A percentile compares a stretch with the other conserved stretches of the same genome.
Conservation (phyloP, 37 sponge, comb jelly and placozoan species). For the Corticium candelabrum region DNA sequence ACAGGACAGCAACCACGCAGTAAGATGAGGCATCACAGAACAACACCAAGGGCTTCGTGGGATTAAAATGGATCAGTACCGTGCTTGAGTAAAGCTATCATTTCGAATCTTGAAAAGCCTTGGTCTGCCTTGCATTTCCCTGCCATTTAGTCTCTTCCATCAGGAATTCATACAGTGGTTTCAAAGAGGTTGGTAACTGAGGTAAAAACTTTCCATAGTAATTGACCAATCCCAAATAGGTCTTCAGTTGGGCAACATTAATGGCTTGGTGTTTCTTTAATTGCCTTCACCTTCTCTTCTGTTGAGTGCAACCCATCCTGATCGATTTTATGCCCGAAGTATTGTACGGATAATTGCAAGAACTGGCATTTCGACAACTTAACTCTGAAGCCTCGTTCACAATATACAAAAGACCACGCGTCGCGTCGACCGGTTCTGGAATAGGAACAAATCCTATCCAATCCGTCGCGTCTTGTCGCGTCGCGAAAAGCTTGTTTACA, state of each 20-base stretch:
- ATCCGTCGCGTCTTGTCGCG: no score
- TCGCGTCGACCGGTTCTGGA: no score
- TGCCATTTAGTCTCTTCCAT: constrained; percentile 33
- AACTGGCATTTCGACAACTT: constrained; percentile 14
- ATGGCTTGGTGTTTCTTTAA: constrained; percentile 18
- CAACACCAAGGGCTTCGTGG: constrained; percentile 17
- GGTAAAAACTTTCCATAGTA: constrained; percentile 25
- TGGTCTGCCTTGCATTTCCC: constrained; percentile 2
- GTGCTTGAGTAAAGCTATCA: not conserved
- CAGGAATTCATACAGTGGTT: constrained; percentile 29
- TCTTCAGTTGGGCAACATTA: constrained; percentile 18
- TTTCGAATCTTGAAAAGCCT: constrained; percentile 36
- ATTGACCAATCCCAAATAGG: constrained; percentile 34
- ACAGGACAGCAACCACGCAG: constrained; percentile 28
- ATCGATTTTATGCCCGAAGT: constrained; percentile 2
- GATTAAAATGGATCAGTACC: constrained; percentile 24
- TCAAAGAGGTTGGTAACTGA: constrained; percentile 3
- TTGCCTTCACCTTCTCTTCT: constrained; percentile 8
- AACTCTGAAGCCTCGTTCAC: no score
- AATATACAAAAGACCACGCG: no score
- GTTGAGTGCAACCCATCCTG: constrained; percentile 14
- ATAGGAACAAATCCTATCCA: no score
- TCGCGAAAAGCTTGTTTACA: no score
- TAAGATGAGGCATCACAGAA: constrained; percentile 35
- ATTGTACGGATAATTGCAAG: not conserved